Percentiles rank a stretch among this genome's conserved stretches.
Conservation (phyloP, 2,888 invertebrate genomes). For the Scaptomyza parva region DNA sequence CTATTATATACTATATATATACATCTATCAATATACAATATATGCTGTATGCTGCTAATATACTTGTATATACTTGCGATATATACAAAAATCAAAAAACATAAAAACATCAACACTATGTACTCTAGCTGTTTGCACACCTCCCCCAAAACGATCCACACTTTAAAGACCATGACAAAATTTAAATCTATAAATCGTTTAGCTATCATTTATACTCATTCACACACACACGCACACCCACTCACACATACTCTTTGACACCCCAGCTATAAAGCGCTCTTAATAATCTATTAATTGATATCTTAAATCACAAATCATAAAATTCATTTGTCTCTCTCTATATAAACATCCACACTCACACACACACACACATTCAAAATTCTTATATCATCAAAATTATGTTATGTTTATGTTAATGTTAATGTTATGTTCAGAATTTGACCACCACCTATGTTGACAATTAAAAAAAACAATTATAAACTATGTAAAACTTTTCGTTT, state of each 20-base stretch:
- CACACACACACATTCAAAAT: conserved; percentile 36
- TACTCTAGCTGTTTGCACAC: conserved; percentile 61
- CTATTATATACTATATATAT: conserved; percentile 50
- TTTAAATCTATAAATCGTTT: conserved; percentile 49
- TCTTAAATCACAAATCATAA: conserved; percentile 48
- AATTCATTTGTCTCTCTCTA: conserved; percentile 46
- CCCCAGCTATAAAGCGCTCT: conserved; percentile 32
- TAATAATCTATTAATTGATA: conserved; percentile 27
- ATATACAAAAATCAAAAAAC: conserved; percentile 44
- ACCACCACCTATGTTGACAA: conserved; percentile 55
- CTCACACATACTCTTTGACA: conserved; percentile 3
- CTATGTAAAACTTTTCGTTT: conserved; percentile 68
- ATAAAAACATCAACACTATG: conserved; percentile 50
- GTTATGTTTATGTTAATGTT: conserved; percentile 70
- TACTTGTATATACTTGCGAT: conserved; percentile 37
- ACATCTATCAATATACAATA: conserved; percentile 50
- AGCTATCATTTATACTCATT: conserved; percentile 23
- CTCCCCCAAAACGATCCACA: conserved; percentile 29
- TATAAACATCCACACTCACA: conserved; percentile 25
- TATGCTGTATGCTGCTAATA: conserved; percentile 57
- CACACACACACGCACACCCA: conserved; percentile 9
- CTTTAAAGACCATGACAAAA: conserved; percentile 44
- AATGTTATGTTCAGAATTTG: conserved; percentile 61
- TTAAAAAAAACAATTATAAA: conserved; percentile 41
- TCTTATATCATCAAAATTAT: conserved; percentile 73